Evolutionary conservation across 1,140 invertebrate genomes (phyloP), one percentile per base, ranked within the genome.

Genomic region (Platyscapa corneri): DNA sequence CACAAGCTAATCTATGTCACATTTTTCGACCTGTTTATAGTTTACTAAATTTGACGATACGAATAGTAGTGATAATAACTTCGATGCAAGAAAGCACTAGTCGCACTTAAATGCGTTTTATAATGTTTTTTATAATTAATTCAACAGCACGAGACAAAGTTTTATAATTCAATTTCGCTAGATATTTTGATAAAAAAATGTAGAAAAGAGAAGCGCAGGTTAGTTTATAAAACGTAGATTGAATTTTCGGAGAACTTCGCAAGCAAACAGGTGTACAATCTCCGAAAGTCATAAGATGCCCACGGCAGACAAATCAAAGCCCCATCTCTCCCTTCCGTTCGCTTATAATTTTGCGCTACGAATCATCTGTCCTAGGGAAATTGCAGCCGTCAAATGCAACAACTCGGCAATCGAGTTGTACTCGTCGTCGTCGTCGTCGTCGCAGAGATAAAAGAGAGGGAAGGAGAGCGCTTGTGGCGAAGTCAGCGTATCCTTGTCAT

Each of bases 371-470:
- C 60, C 60, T n/a, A 18, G 60, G 23, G 91, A 93, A 91, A 93
- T 93, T 93, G 91, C 89, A 88, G 90, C 92, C 87, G 92, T 93
- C 92, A 93, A 90, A 89, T 90, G 90, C 93, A 93, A 90, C 87
- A 83, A 79, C 89, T 89, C 88, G 91, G 91, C 89, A 89, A 91
- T 92, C 87, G 86, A 89, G 87, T 86, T 88, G 90, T 90, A 14
- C 23, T 10, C 80, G 5, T 46, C 42, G n/a, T n/a, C n/a, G n/a
- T n/a, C n/a, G n/a, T n/a, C 42, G 39, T 46, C 32, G 90, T 90
- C 90, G 90, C 89, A 90, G 90, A 90, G 89, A 91, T 90, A 92
- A 90, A 89, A 90, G 86, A 86, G 87, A 83, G 27, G 0, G 3
- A 27, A 27, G 10, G 56, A 60, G 14, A 6, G 56, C 5, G 20